Evolutionary conservation across 2,888 invertebrate genomes (phyloP), one percentile per base, ranked within the genome.

Genomic region (Pseudococcus longispinus): DNA sequence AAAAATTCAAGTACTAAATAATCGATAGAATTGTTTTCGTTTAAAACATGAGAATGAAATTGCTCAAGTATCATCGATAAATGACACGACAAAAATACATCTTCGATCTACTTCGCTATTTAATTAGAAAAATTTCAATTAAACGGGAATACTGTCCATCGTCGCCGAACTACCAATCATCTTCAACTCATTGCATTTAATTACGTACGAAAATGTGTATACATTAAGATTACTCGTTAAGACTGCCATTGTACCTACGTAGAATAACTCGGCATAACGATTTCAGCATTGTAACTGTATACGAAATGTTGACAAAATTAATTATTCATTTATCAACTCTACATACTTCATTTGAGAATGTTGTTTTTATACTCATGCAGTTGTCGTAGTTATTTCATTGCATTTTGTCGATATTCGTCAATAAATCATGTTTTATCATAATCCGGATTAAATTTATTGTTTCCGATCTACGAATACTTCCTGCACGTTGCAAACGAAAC

Each of bases 371-470:
- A 1, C 15, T 29, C 70, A 70, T 18, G 70, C 70, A 70, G 32
- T 29, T 70, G 26, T 37, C 8, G 37, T 70, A 29, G 29, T 70
- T 70, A 29, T 18, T 70, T 70, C 70, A 29, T 29, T 29, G 32
- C 42, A 80, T 42, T 42, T 15, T 20, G 37, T 80, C 77, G 77
- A 80, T 80, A 80, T 20, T 42, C 23, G 77, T 80, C 77, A 80
- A 80, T 80, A 80, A 70, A 80, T 80, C 42, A 80, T 37, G 37
- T 80, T 80, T 80, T 42, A 42, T 80, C n/a, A 23, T 42, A 80
- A 20, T 20, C 42, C 11, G 42, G 11, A 80, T 26, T 80, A 20
- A 32, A 80, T 80, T 74, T 42, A 80, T 80, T 80, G 77, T 80
- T 80, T 80, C 77, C 77, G 26, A 70, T 70, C 26, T 26, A n/a